These are phyloP conservation scores for Danionella cerebrum DNA, from an alignment of 2,113 vertebrate genomes.

Conservation along the genomic window DNA sequence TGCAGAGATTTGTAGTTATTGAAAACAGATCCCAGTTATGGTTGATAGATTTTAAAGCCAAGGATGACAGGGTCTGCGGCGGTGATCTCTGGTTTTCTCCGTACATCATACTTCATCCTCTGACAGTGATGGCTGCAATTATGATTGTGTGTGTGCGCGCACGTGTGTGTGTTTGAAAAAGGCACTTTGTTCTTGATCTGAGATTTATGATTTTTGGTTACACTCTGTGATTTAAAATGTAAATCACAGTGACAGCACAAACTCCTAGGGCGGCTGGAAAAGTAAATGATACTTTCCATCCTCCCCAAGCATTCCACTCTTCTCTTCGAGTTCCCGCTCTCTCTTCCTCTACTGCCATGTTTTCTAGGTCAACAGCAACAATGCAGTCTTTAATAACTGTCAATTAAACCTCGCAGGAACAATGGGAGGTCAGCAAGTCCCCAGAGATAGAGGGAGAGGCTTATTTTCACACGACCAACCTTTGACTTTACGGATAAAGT, in stretches of 20 bases:
- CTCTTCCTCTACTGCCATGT: neutral
- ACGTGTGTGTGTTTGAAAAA: too few relatives aligned
- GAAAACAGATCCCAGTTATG: neutral
- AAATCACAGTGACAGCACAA: conserved; percentile 1
- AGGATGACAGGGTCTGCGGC: neutral
- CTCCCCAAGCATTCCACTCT: conserved; percentile 18
- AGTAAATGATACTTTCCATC: neutral
- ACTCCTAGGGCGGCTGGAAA: neutral
- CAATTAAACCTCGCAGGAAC: conserved; percentile 8
- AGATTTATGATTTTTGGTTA: neutral
- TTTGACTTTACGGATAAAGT: too few relatives aligned
- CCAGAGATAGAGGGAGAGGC: neutral
- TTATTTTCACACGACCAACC: neutral
- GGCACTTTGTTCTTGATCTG: neutral
- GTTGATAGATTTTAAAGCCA: conserved; percentile 1
- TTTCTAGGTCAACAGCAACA: conserved; percentile 29
- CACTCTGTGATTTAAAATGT: conserved; percentile 12
- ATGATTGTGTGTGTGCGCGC: neutral
- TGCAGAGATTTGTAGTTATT: neutral
- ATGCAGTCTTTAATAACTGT: conserved; percentile 21
- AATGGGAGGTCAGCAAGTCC: neutral
- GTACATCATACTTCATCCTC: conserved; percentile 1
- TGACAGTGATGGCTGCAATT: neutral
- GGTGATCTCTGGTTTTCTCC: neutral
- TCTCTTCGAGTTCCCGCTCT: neutral